Conservation (phyloP, 1,140 invertebrate genomes). For the Sitophilus oryzae region DNA sequence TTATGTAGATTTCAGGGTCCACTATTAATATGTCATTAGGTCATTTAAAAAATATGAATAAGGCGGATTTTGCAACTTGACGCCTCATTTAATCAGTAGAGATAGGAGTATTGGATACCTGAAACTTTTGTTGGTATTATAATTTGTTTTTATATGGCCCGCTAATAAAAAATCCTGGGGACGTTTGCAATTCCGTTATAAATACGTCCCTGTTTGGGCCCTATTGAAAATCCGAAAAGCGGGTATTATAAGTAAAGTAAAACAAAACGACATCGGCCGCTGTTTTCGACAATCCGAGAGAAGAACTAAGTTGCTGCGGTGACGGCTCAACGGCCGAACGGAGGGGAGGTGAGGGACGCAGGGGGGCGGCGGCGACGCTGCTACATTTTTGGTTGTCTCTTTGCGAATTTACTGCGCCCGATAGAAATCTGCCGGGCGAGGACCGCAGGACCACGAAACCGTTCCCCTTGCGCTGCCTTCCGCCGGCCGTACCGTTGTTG, state of each 20-base stretch:
- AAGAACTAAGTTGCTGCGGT: conserved; percentile 1
- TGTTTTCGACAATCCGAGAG: conserved; percentile 22
- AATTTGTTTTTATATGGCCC: no score
- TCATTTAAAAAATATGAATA: no score
- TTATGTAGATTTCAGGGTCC: no score
- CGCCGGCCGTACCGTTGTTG: no score
- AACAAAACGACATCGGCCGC: conserved; percentile 19
- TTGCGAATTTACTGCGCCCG: conserved; percentile 22
- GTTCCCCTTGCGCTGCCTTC: conserved; percentile 2
- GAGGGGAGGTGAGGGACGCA: background rate
- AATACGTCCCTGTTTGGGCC: conserved; percentile 8
- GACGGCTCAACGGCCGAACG: conserved; percentile 9
- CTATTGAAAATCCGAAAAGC: conserved; percentile 22
- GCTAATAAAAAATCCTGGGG: no score
- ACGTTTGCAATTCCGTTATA: no score
- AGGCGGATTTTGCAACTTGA: no score
- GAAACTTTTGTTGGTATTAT: no score
- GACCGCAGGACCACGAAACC: background rate
- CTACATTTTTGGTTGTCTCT: conserved; percentile 22
- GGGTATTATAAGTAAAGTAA: conserved; percentile 24
- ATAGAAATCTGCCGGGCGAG: conserved; percentile 21
- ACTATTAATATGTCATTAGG: no score
- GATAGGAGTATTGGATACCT: no score
- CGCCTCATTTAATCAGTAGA: no score
- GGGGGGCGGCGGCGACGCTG: conserved; percentile 4